Conservation (phyloP, 2,113 vertebrate genomes). For the Pluvialis apricaria region DNA sequence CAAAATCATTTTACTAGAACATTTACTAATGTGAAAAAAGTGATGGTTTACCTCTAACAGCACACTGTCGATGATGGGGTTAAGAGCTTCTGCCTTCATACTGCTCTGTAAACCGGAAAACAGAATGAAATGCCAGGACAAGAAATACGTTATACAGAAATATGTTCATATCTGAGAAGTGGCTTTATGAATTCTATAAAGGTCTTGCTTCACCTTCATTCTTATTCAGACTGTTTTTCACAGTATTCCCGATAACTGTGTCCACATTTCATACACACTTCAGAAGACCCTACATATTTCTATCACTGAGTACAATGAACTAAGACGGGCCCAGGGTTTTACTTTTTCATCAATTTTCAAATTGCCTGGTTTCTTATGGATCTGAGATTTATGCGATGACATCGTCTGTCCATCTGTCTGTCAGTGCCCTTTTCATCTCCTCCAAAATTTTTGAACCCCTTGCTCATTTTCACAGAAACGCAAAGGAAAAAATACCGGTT, state of each 20-base stretch:
- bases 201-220: neutral
- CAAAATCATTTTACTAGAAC: neutral
- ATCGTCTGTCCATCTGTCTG: neutral
- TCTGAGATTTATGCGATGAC: neutral
- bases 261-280: neutral
- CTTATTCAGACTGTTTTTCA: neutral
- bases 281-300: neutral
- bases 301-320: neutral
- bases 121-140: neutral
- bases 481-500: neutral
- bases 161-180: neutral
- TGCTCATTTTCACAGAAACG: neutral
- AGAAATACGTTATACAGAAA: neutral
- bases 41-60: conserved; percentile 83
- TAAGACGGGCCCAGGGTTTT: neutral
- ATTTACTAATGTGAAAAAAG: neutral
- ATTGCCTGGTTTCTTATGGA: neutral
- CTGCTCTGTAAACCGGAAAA: conserved; percentile 77
- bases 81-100: conserved; percentile 91
- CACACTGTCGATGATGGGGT: conserved; percentile 85
- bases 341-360: neutral
- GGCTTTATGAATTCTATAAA: neutral
- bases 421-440: neutral
- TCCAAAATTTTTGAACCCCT: neutral
- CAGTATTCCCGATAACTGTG: neutral